phyloP scores from a whole-genome alignment of 2,797 vertebrate species.

The Poecilia wingei region DNA sequence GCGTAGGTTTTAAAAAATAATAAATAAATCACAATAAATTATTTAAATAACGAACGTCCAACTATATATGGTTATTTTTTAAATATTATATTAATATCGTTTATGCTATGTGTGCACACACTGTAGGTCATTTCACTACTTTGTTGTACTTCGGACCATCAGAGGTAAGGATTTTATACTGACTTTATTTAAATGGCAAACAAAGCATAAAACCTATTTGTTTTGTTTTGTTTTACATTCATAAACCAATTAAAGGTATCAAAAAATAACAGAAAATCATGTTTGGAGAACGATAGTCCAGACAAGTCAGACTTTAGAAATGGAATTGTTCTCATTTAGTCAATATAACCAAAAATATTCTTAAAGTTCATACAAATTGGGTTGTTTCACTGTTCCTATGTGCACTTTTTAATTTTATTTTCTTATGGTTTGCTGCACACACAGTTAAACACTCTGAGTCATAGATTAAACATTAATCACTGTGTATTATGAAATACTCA shows the following conservation, averaged over 20 bases:
- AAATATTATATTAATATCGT: not conserved
- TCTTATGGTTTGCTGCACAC: too few relatives aligned
- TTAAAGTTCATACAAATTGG: not conserved
- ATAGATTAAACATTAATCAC: too few relatives aligned
- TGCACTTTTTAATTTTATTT: too few relatives aligned
- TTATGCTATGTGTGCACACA: too few relatives aligned
- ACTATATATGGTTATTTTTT: not conserved
- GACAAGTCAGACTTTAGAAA: not conserved
- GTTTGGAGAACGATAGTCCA: not conserved
- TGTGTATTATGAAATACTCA: too few relatives aligned
- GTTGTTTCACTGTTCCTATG: too few relatives aligned
- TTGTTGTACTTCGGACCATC: too few relatives aligned
- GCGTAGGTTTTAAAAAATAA: not conserved
- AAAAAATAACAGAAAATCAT: not conserved
- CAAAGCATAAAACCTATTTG: not conserved
- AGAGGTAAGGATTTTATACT: too few relatives aligned
- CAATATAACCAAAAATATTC: not conserved
- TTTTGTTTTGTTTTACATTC: not conserved
- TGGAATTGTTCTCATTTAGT: not conserved
- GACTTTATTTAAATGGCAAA: not conserved
- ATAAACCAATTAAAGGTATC: not conserved
- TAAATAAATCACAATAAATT: too few relatives aligned
- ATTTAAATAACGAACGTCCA: not conserved
- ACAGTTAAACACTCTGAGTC: too few relatives aligned
- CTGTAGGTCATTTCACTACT: too few relatives aligned